Base-by-base conservation (phyloP, 2,797 vertebrate species). In the Clarias laeviceps region DNA sequence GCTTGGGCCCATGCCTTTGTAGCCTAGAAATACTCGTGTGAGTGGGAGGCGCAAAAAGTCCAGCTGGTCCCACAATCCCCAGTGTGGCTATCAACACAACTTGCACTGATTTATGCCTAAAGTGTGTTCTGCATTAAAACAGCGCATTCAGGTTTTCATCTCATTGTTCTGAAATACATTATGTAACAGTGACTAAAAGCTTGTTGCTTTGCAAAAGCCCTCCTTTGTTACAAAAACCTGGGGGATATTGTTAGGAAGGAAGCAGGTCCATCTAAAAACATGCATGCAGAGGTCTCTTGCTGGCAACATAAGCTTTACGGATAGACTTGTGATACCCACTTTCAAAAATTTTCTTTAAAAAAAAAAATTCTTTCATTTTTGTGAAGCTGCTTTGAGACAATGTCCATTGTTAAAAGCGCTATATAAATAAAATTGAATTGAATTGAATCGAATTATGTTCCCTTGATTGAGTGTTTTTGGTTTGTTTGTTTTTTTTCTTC, bases 1-100 rank as follows among this genome's bases (percentile, higher is more conserved):
- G 90, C 89, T 89, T 87, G 88, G 82, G 88, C 89, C 82, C 88
- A 68, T 88, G 84, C 90, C 84, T 91, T 90, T 88, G 90, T 90
- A 90, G 90, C 89, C 57, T 86, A 91, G 90, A 89, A 89, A 87
- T 82, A 89, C 92, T 94, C 86, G 84, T 85, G 91, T 88, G 90
- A 88, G 88, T 89, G 90, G 90, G 91, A 88, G 91, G 90, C 93
- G 92, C 90, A 80, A 87, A 88, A 79, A 82, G 86, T 87, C 91
- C 92, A 93, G 92, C 91, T 94, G 93, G 92, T 90, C 86, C 83
- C 86, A 87, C 88, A 91, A 90, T 83, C 83, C 86, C 64, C 86
- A 50, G 82, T 91, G 40, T 56, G 34, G 88, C 89, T 65, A 64
- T 90, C 79, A 73, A 29, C 56, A 74, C 82, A 74, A 80, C 79